Base-by-base conservation (phyloP, 2,888 invertebrate genomes). In the Ptychoptera albimana region DNA sequence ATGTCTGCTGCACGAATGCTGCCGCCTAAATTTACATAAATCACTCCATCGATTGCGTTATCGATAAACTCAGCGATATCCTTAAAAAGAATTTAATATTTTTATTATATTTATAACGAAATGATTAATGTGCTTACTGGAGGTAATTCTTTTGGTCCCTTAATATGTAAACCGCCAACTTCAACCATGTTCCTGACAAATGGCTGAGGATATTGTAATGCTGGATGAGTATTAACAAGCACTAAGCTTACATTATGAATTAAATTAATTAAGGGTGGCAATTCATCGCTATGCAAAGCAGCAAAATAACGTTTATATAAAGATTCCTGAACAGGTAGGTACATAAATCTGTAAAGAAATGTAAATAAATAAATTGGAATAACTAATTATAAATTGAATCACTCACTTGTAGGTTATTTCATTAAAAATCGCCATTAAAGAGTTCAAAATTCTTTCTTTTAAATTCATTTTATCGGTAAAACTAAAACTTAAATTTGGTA, bases 11-110 rank as follows among this genome's bases (percentile, higher is more conserved):
- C 59, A 16, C 54, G 55, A 29, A 60, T 52, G 48, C 61, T 60
- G 1, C 62, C 63, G 2, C 72, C 72, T 50, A 72, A 55, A 45
- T 68, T 67, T 43, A 69, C 56, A 44, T 63, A 66, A 34, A 70
- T 57, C 1, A 62, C 63, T 2, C 68, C 69, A 4, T 60, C 53
- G 1, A 52, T 49, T 0, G 67, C 60, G 4, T 55, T 52, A 42
- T 67, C 61, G 45, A 70, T 59, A 48, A 60, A 65, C 9, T 56
- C 43, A 37, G 52, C 44, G 15, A 64, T 49, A 49, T 58, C 55
- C 60, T 57, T 31, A 1, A 52, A 49, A 11, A 48, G 42, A 1
- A 35, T 14, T 10, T 51, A 40, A 38, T 36, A 34, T 13, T 2
- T 0, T 2, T 47, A 49, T 49, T 50, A 63, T 62, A 45, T 51